Conservation (phyloP, 2,888 invertebrate genomes). For the Nasonovia ribisnigri region DNA sequence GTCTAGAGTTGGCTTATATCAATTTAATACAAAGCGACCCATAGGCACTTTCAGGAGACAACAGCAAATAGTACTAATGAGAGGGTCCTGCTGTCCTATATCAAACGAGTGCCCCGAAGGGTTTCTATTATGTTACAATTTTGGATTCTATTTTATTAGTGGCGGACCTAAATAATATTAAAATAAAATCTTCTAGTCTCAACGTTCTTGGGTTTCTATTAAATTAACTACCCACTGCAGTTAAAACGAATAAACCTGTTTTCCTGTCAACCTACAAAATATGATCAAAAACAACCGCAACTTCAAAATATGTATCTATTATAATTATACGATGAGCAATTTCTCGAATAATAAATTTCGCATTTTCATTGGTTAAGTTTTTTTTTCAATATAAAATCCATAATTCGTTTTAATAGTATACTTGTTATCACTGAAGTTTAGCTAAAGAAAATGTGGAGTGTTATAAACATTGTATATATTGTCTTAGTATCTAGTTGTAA, state of each 20-base stretch:
- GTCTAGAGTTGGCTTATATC: conserved; percentile 40
- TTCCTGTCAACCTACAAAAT: background rate
- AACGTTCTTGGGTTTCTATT: background rate
- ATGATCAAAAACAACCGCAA: background rate
- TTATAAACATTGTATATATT: too few relatives aligned
- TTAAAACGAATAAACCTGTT: background rate
- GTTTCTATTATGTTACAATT: conserved; percentile 16
- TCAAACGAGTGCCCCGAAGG: conserved; percentile 18
- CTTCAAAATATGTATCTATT: background rate
- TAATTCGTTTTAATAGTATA: too few relatives aligned
- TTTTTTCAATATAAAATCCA: too few relatives aligned
- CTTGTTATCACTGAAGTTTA: too few relatives aligned
- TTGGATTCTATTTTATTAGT: conserved; percentile 33
- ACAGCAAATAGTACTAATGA: conserved; percentile 58
- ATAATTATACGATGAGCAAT: background rate
- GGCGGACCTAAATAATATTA: too few relatives aligned
- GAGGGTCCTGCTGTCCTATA: conserved; percentile 10
- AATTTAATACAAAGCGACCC: conserved; percentile 41
- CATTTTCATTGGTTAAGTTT: too few relatives aligned
- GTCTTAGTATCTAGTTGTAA: too few relatives aligned
- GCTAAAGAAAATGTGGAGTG: too few relatives aligned
- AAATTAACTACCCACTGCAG: background rate
- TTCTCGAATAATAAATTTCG: too few relatives aligned
- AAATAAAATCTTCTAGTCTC: conserved; percentile 9
- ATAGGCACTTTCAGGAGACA: conserved; percentile 14